A percentile compares a stretch with the other conserved stretches of the same genome.
Conservation (phyloP, 2,113 vertebrate genomes). For the Hyaena hyaena region DNA sequence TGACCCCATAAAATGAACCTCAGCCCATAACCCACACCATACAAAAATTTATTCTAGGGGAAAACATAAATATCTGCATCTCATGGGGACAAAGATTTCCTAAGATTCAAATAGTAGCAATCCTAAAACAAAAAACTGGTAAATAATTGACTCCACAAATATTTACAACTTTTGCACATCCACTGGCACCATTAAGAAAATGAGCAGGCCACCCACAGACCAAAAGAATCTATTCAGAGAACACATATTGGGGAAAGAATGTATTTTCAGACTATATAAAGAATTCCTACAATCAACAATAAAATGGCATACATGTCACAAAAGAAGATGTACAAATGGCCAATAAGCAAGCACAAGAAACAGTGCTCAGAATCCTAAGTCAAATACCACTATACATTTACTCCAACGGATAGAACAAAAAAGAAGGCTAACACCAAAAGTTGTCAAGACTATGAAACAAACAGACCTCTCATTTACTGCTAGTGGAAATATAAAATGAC, state of each 20-base stretch:
- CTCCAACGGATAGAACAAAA: background rate
- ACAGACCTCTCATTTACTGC: background rate
- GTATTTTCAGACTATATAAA: background rate
- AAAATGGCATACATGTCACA: background rate
- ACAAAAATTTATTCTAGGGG: constrained; percentile 10
- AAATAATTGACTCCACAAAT: background rate
- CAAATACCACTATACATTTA: background rate
- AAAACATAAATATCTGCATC: background rate
- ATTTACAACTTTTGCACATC: constrained; percentile 37
- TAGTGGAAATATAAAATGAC: background rate
- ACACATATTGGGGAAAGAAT: background rate
- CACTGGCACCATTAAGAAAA: constrained; percentile 27
- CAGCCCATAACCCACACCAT: background rate
- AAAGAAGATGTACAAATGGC: background rate
- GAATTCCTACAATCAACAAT: background rate
- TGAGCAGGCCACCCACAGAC: background rate
- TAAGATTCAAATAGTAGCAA: background rate
- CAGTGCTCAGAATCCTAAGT: background rate
- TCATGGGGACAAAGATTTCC: background rate
- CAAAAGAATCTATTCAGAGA: background rate
- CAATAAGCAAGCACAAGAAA: background rate
- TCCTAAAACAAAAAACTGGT: constrained; percentile 6
- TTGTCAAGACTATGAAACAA: background rate
- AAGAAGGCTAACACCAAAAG: background rate
- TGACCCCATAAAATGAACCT: background rate